Evolutionary conservation across 2,888 invertebrate species (phyloP).

Genomic region (Nomada hirtipes): DNA sequence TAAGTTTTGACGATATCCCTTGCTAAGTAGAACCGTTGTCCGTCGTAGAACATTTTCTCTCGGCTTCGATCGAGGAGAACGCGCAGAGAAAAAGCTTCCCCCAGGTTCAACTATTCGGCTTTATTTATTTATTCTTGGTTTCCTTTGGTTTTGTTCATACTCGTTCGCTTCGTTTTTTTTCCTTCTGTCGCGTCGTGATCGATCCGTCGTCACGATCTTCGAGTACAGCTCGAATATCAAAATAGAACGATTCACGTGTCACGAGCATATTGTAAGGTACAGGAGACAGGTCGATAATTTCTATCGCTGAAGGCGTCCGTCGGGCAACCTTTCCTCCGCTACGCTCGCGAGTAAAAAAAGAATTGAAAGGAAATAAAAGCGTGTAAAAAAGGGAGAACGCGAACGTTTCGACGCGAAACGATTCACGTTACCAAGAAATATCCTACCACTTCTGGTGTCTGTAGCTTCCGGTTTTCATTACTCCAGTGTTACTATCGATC

Average conservation of each 20-base stretch:
- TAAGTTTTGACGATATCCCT: conserved; percentile 35
- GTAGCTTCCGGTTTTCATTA: not conserved
- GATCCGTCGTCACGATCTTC: conserved; percentile 12
- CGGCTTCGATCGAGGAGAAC: conserved; percentile 6
- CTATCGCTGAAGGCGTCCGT: not conserved
- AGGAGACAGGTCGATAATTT: not conserved
- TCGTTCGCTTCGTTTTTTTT: conserved; percentile 19
- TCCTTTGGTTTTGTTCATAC: not conserved
- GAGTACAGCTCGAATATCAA: conserved; percentile 28
- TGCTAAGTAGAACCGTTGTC: conserved; percentile 30
- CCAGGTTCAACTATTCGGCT: not conserved
- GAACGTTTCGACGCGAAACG: too few species aligned
- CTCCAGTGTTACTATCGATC: not conserved
- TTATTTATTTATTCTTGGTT: not conserved
- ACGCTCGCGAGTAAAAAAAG: not conserved
- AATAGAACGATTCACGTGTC: conserved; percentile 29
- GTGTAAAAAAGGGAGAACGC: too few species aligned
- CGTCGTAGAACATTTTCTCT: conserved; percentile 15
- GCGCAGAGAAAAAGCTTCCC: conserved; percentile 5
- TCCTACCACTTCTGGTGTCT: too few species aligned
- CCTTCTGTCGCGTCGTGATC: not conserved
- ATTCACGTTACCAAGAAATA: too few species aligned
- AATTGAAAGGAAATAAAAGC: too few species aligned
- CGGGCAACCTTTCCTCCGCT: not conserved
- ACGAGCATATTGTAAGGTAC: too few species aligned